Conservation (phyloP, 92 coral and sea anemone genomes). For the Epizoanthus stellaris region DNA sequence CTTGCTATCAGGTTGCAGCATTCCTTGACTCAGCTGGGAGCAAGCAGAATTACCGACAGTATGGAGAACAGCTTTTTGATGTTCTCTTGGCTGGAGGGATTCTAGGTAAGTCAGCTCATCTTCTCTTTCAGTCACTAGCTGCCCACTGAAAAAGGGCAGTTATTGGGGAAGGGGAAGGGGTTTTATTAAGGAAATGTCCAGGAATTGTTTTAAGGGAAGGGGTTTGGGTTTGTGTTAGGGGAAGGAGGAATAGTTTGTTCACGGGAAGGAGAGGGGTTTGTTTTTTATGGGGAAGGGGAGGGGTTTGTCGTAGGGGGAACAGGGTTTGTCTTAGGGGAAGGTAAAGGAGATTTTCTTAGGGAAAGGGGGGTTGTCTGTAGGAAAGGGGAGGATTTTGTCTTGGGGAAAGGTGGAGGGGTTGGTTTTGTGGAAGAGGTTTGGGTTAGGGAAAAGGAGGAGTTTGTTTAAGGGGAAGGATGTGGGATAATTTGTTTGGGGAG, state of each 20-base stretch:
- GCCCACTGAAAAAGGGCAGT: too few relatives aligned
- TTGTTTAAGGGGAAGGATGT: neutral
- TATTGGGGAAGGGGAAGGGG: too few relatives aligned
- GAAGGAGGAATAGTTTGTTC: neutral
- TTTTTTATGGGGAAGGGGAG: too few relatives aligned
- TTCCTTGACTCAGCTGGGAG: constrained; percentile 92
- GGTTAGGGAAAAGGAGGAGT: neutral
- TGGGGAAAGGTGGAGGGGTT: neutral
- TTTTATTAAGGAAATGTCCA: too few relatives aligned
- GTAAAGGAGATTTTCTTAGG: too few relatives aligned
- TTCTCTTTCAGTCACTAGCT: neutral
- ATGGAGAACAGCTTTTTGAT: constrained; percentile 98
- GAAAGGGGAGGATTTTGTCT: neutral
- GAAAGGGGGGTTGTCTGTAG: neutral
- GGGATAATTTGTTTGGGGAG: too few relatives aligned
- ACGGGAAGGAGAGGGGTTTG: neutral
- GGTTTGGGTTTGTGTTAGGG: neutral
- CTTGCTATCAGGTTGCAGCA: constrained; percentile 66
- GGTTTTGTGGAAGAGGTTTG: neutral
- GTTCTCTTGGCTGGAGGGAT: constrained; percentile 98
- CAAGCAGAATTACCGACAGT: constrained; percentile 93
- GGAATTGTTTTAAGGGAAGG: too few relatives aligned
- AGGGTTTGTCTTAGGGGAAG: too few relatives aligned
- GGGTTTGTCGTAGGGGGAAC: too few relatives aligned
- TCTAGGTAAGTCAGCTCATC: constrained; percentile 67